Percentiles rank a stretch among this genome's conserved stretches.
These are phyloP conservation scores for Ianthella basta DNA, from an alignment of 37 sponge, comb jelly and placozoan species.

Conservation along the genomic window DNA sequence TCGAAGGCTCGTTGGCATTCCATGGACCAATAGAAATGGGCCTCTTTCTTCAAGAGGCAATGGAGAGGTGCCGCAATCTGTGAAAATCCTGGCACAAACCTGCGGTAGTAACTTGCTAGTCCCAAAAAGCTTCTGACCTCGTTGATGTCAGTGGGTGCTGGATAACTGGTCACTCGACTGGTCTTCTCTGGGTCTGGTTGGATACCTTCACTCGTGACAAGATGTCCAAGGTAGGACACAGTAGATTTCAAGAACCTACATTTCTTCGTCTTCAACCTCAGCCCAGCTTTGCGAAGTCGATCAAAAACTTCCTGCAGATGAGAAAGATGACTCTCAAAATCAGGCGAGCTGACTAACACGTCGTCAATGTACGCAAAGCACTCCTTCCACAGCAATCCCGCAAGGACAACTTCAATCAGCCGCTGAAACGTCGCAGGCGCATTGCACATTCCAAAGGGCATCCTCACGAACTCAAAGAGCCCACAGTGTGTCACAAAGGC, in stretches of 20 bases:
- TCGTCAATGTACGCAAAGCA: slow-evolving; percentile 57
- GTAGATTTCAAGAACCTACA: background rate
- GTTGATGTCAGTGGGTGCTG: slow-evolving; percentile 9
- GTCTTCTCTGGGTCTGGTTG: background rate
- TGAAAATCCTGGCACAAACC: slow-evolving; percentile 27
- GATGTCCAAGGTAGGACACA: slow-evolving; percentile 18
- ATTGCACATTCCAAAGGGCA: slow-evolving; percentile 60
- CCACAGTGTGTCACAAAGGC: slow-evolving; percentile 40
- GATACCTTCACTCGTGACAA: slow-evolving; percentile 1
- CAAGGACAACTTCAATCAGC: slow-evolving; percentile 47
- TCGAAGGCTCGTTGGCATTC: slow-evolving; percentile 34
- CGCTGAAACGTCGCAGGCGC: slow-evolving; percentile 64
- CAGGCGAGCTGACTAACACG: slow-evolving; percentile 10
- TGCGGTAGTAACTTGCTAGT: slow-evolving; percentile 35
- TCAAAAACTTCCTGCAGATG: slow-evolving; percentile 1
- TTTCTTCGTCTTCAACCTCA: slow-evolving; percentile 22
- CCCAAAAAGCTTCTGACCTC: slow-evolving; percentile 26
- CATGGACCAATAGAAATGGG: slow-evolving; percentile 21
- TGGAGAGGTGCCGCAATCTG: slow-evolving; percentile 31
- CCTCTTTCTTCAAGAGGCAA: background rate
- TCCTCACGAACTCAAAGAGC: slow-evolving; percentile 36
- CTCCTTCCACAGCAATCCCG: slow-evolving; percentile 20
- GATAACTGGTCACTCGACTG: background rate
- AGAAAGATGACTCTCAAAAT: background rate
- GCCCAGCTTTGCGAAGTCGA: slow-evolving; percentile 6